A percentile compares a stretch with the other conserved stretches of the same genome.
These are phyloP conservation scores for Brachymystax lenok DNA, from an alignment of 2,797 vertebrate genomes.

Conservation along the genomic window DNA sequence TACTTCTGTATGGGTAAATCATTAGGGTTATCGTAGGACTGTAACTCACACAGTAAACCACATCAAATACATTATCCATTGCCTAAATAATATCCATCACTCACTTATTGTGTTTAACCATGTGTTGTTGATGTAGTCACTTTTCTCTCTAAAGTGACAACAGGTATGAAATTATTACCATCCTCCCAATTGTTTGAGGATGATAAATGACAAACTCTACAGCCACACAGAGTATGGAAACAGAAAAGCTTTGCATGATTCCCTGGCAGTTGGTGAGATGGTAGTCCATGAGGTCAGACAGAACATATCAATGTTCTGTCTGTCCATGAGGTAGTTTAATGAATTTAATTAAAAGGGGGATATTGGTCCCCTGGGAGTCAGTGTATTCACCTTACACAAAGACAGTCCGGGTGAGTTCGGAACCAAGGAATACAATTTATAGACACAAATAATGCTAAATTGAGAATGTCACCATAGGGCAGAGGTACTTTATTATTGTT, in stretches of 20 bases:
- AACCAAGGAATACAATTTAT: conserved; percentile 91
- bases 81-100: background rate
- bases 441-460: conserved; percentile 93
- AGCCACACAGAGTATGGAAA: conserved; percentile 28
- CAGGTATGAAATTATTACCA: background rate
- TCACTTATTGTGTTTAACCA: background rate
- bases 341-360: conserved; percentile 60
- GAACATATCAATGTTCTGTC: conserved; percentile 57
- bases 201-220: background rate
- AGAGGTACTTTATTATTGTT: conserved; percentile 89
- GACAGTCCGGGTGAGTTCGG: conserved; percentile 82
- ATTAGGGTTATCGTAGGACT: background rate
- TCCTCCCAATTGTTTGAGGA: background rate
- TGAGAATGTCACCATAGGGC: conserved; percentile 90
- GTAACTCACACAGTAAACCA: background rate
- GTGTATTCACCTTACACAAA: conserved; percentile 81
- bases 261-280: conserved; percentile 30
- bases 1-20: background rate
- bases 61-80: background rate
- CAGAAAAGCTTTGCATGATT: background rate
- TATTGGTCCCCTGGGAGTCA: conserved; percentile 80
- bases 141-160: too few relatives aligned
- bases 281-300: conserved; percentile 65
- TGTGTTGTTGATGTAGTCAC: background rate
- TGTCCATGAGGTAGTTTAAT: conserved; percentile 73